Evolutionary conservation across 2,113 vertebrate species (phyloP).

Genomic region (Dascyllus trimaculatus): DNA sequence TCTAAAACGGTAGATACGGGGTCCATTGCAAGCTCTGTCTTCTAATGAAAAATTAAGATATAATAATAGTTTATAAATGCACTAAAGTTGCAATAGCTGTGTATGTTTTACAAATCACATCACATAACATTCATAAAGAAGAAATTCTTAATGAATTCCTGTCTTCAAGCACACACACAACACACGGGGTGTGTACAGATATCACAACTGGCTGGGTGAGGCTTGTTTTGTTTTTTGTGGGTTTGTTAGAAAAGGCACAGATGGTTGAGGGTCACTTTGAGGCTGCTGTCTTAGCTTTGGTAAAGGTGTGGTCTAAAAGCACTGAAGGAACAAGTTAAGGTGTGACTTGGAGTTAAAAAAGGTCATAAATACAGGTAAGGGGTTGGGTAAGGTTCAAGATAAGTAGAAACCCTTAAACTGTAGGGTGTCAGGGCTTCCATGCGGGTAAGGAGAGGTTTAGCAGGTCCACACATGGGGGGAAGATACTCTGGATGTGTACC

Average conservation of each 20-base stretch:
- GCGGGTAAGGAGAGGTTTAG: conserved; percentile 3
- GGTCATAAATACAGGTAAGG: conserved; percentile 22
- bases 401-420: neutral
- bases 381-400: conserved; percentile 21
- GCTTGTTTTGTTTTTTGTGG: conserved; percentile 29
- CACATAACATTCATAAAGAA: neutral
- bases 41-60: neutral
- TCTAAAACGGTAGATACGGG: neutral
- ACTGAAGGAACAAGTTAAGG: conserved; percentile 11
- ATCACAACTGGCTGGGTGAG: conserved; percentile 12
- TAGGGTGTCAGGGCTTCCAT: neutral
- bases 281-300: neutral
- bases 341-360: neutral
- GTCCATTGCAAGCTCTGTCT: neutral
- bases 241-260: conserved; percentile 20
- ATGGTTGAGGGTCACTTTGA: conserved; percentile 7
- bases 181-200: conserved; percentile 21
- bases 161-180: neutral
- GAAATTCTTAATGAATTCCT: neutral
- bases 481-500: conserved; percentile 73
- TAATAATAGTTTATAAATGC: neutral
- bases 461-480: conserved; percentile 42
- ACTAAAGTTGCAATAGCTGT: neutral
- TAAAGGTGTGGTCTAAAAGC: conserved; percentile 11
- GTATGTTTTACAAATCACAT: no score